Evolutionary conservation across 2,888 invertebrate species (phyloP), one percentile per base, ranked within the genome.

Genomic region (Cactoblastis cactorum): DNA sequence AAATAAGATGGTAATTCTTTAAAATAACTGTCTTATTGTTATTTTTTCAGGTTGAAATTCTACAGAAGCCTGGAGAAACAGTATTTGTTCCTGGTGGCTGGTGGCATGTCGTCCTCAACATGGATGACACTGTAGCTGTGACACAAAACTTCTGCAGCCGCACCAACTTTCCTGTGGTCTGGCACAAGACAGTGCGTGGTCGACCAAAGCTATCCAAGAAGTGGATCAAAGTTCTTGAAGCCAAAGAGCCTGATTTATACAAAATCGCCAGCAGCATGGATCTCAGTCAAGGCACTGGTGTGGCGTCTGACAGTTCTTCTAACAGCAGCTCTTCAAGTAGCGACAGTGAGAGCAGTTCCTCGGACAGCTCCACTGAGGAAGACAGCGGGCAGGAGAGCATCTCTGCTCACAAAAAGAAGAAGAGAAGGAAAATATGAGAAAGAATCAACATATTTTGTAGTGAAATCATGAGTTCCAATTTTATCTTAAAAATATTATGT

Each of bases 91-190:
- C 98, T 9, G 98, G 98, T 14, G 99, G 99, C 8, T 99, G 99
- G 99, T 99, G 99, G 99, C 99, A 99, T 80, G 99, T 99, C 15
- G 99, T 99, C 11, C 91, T 99, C 24, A 99, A 99, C 84, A 88
- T 99, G 55, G 98, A 98, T 71, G 94, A 95, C 57, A 99, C 99
- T 0, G 94, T 99, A 43, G 99, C 99, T 9, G 96, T 99, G 12
- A 99, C 99, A 0, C 99, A 99, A 78, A 99, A 99, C 85, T 99
- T 98, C 80, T 96, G 96, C 77, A 98, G 98, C 63, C 92, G 94
- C 55, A 97, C 97, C 0, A 99, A 99, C 87, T 98, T 99, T 77
- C 97, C 98, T 0, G 93, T 98, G 11, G 98, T 99, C 0, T 99
- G 98, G 98, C 98, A 98, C 79, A 98, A 99, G 88, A 98, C 98